Percentiles rank a stretch among this genome's conserved stretches.
Evolutionary conservation across 2,888 invertebrate genomes (phyloP).

Genomic region (Parnassius orleans): DNA sequence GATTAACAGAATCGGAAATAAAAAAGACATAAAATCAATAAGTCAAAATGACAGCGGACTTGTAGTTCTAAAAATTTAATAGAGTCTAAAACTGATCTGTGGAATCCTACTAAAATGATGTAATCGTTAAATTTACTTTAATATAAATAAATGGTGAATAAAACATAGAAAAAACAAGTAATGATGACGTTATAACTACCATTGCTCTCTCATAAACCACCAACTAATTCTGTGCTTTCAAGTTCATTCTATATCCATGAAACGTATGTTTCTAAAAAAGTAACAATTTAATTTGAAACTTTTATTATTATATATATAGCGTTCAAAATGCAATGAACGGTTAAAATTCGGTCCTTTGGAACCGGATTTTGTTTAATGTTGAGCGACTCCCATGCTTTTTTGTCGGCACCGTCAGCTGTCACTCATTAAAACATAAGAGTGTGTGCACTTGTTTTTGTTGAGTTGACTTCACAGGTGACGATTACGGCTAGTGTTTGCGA

Average conservation of each 20-base stretch:
- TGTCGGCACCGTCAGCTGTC: conserved; percentile 35
- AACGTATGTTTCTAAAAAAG: conserved; percentile 22
- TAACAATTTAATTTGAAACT: conserved; percentile 2
- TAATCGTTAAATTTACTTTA: no score
- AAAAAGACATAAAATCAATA: no score
- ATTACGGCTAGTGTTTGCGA: background rate
- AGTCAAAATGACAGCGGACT: no score
- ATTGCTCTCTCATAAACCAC: conserved; percentile 23
- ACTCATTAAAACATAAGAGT: conserved; percentile 33
- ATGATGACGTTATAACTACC: conserved; percentile 12
- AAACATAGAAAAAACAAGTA: background rate
- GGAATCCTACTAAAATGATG: no score
- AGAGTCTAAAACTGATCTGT: no score
- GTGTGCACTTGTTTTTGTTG: conserved; percentile 14
- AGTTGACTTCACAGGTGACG: conserved; percentile 15
- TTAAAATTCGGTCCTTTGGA: conserved; percentile 27
- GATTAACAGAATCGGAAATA: no score
- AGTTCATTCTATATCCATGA: conserved; percentile 31
- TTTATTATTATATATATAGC: background rate
- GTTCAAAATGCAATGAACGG: conserved; percentile 6
- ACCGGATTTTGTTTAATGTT: conserved; percentile 33
- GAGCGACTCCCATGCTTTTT: conserved; percentile 30
- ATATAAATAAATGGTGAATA: background rate
- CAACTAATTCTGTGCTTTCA: conserved; percentile 28
- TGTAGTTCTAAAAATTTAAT: no score